These are phyloP conservation scores for Geococcyx californianus DNA, from an alignment of 2,113 vertebrate genomes.

Conservation along the genomic window DNA sequence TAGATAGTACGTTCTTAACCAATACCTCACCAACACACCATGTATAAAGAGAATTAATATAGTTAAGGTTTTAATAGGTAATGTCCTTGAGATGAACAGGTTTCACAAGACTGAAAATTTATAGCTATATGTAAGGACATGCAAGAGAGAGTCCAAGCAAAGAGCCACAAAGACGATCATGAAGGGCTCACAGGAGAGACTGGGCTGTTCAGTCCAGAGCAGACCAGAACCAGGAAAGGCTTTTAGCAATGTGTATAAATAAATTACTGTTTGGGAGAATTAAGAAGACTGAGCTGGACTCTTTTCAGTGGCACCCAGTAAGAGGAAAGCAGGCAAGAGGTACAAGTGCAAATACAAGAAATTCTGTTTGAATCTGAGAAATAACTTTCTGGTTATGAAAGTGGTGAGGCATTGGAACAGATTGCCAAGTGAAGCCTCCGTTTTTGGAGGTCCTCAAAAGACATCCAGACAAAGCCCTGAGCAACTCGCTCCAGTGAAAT, in stretches of 20 bases:
- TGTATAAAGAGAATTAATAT: not conserved
- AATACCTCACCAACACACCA: not conserved
- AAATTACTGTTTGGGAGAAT: not conserved
- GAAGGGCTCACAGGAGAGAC: not conserved
- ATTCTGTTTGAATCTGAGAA: not conserved
- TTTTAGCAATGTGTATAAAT: not conserved
- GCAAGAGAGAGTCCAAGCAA: not conserved
- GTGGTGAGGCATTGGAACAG: not conserved
- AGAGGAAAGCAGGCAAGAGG: not conserved
- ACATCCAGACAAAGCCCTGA: not conserved
- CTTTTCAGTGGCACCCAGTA: not conserved
- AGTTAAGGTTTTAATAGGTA: slow-evolving; percentile 55
- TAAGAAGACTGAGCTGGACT: not conserved
- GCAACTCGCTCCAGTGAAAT: not conserved
- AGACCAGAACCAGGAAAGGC: not conserved
- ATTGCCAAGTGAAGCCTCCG: not conserved
- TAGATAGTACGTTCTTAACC: not conserved
- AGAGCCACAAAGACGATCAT: not conserved
- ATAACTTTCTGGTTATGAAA: not conserved
- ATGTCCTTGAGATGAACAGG: slow-evolving; percentile 42
- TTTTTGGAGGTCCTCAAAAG: not conserved
- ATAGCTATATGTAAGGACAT: not conserved
- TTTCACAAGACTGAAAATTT: not conserved
- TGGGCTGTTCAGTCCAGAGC: not conserved
- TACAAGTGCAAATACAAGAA: not conserved